Percentiles rank a stretch among this genome's conserved stretches.
Evolutionary conservation across 2,113 vertebrate species (phyloP).

Genomic region (Ariopsis seemanni): DNA sequence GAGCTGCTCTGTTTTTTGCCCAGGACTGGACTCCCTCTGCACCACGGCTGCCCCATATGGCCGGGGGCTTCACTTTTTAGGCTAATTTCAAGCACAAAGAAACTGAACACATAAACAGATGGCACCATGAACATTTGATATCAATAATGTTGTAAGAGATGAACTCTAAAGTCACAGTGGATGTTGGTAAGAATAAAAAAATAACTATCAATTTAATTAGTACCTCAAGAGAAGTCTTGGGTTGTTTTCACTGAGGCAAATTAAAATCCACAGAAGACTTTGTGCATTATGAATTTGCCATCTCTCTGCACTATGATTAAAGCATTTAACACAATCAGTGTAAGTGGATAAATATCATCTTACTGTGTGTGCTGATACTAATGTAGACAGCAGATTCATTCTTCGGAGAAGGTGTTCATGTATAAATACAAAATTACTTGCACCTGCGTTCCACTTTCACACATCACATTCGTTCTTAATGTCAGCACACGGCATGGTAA

Average conservation of each 20-base stretch:
- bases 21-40: background rate
- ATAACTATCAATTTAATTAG: conserved; percentile 15
- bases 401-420: background rate
- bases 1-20: background rate
- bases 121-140: conserved; percentile 18
- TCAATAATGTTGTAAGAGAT: conserved; percentile 1
- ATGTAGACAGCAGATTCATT: conserved; percentile 16
- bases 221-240: background rate
- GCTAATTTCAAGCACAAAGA: conserved; percentile 3
- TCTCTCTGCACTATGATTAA: conserved; percentile 22
- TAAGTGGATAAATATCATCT: conserved; percentile 38
- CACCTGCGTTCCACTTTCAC: conserved; percentile 24
- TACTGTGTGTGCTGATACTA: conserved; percentile 24
- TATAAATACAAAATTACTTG: conserved; percentile 25
- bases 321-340: conserved; percentile 38
- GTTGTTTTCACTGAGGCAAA: conserved; percentile 3
- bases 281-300: conserved; percentile 29
- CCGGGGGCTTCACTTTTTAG: background rate
- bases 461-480: conserved; percentile 26
- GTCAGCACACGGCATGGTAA: conserved; percentile 6
- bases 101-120: conserved; percentile 17
- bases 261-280: conserved; percentile 24
- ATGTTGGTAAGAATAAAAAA: background rate
- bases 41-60: conserved; percentile 17
- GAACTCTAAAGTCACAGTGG: conserved; percentile 5